Evolutionary conservation across 2,888 invertebrate species (phyloP), one percentile per base, ranked within the genome.

Genomic region (Ephialtes manifestator): DNA sequence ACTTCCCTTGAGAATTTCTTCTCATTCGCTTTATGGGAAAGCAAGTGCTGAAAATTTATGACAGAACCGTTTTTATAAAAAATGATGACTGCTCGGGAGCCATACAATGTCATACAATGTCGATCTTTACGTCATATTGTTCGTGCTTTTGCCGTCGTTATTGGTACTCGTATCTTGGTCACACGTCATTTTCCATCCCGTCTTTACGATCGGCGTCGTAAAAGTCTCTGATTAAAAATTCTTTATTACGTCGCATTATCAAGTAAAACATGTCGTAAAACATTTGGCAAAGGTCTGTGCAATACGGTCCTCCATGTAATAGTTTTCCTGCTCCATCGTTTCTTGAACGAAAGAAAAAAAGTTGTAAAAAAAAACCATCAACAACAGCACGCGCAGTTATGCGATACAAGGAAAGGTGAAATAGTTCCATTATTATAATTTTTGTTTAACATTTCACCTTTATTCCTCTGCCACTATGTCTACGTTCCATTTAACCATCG

Each of bases 151-250:
- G 51, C 58, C n/a, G 28, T 15, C 46, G 28, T 71, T 72, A n/a
- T 46, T 28, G 20, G 31, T 18, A 31, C 46, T 71, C n/a, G 48
- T 46, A 43, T 48, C 46, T 58, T 15, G 53, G 63, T 65, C 67
- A 65, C 48, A 58, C 77, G 43, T 77, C 68, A 24, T 18, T 43
- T 77, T 72, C 65, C 67, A 77, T 77, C 65, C 53, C 70, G 11
- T 43, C 31, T 84, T 84, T 68, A 84, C 81, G 84, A 74, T 43
- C 51, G 11, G 3, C 46, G 60, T 60, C 72, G 63, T 81, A 68
- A 81, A 84, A 84, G 60, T 35, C 20, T 74, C 68, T 81, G 81
- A 84, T 84, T 84, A 84, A 84, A 84, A 81, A 81, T 77, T 77
- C 81, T 84, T 84, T 77, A 72, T 81, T 20, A 31, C 58, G 71